phyloP scores from a whole-genome alignment of 2,113 vertebrate species.

The Nothocercus nigrocapillus region DNA sequence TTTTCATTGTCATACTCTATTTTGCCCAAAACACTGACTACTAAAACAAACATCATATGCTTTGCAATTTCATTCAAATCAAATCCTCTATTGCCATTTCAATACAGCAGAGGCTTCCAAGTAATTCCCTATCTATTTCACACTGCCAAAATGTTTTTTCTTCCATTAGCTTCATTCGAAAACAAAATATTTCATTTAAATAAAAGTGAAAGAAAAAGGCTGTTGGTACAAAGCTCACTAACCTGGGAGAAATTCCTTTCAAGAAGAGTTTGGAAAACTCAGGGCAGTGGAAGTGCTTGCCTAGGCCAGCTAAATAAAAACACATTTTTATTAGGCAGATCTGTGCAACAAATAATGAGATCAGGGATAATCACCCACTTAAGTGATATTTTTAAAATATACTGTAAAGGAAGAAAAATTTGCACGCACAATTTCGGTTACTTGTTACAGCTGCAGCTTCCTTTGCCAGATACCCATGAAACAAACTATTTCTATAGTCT shows the following conservation, averaged over 20 bases:
- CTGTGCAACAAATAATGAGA: not conserved
- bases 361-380: too few species aligned
- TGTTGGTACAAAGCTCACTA: not conserved
- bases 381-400: not conserved
- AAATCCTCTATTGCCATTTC: not conserved
- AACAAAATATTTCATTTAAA: not conserved
- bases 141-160: not conserved
- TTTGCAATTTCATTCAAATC: not conserved
- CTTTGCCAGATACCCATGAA: not conserved
- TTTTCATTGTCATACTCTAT: not conserved
- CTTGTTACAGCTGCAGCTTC: not conserved
- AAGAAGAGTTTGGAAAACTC: not conserved
- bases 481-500: not conserved
- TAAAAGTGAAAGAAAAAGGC: not conserved
- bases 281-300: not conserved
- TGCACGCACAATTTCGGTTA: not conserved
- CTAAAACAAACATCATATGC: not conserved
- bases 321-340: not conserved
- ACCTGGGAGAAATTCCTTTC: not conserved
- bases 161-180: not conserved
- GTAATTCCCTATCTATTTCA: not conserved
- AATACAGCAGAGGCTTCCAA: not conserved
- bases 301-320: not conserved
- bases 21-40: not conserved
- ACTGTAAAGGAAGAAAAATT: not conserved